These are phyloP conservation scores for Alentia gelatinosa DNA, from an alignment of 2,888 invertebrate species.

Conservation along the genomic window DNA sequence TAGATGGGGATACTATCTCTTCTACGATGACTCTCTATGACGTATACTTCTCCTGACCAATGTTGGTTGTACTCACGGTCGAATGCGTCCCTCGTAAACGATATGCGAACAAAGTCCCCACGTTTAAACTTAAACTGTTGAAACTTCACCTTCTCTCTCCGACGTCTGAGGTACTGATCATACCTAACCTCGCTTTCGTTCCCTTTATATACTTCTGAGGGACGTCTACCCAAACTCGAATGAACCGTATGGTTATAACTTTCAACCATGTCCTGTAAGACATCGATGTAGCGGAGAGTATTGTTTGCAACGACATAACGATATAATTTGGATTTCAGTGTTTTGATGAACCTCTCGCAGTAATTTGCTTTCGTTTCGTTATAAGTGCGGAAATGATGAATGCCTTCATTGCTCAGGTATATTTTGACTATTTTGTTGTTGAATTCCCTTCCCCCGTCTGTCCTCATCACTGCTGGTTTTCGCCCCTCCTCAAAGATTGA, in stretches of 20 bases:
- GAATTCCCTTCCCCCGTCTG: constrained; percentile 22
- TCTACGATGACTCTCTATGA: not conserved
- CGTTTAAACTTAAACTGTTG: not conserved
- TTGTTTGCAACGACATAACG: not conserved
- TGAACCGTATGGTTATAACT: constrained; percentile 22
- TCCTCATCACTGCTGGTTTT: not conserved
- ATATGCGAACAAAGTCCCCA: constrained; percentile 4
- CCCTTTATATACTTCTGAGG: not conserved
- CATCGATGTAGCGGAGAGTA: not conserved
- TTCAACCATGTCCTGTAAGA: constrained; percentile 19
- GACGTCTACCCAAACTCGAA: not conserved
- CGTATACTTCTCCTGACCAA: too few relatives aligned
- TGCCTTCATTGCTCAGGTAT: not conserved
- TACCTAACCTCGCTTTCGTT: not conserved
- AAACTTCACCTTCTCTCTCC: not conserved
- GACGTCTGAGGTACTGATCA: constrained; percentile 3
- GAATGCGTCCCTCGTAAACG: not conserved
- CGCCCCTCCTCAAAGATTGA: constrained; percentile 17
- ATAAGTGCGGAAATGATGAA: not conserved
- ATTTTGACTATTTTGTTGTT: not conserved
- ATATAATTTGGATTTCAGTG: constrained; percentile 12
- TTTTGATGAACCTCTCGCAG: not conserved
- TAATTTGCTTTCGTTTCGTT: not conserved
- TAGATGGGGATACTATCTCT: not conserved
- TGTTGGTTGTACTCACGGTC: constrained; percentile 6